These are phyloP conservation scores for Oreocharis arfaki DNA, from an alignment of 2,113 vertebrate species.

Conservation along the genomic window DNA sequence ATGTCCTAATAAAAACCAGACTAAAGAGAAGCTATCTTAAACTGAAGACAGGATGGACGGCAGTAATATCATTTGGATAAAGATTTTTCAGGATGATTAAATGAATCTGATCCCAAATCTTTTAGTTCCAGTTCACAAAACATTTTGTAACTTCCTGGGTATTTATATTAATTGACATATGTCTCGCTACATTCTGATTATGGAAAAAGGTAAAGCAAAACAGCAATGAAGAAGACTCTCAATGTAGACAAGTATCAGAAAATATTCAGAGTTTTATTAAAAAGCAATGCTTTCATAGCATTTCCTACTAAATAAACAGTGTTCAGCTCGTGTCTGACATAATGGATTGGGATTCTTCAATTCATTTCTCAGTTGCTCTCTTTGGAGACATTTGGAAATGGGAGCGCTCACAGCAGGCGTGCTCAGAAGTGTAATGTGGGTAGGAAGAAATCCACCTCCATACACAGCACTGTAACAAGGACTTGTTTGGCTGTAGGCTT, in stretches of 20 bases:
- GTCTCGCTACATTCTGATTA: neutral
- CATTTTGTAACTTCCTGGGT: neutral
- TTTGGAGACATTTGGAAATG: neutral
- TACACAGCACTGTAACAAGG: neutral
- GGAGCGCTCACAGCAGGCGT: rapidly evolving
- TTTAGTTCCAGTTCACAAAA: neutral
- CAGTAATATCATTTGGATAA: neutral
- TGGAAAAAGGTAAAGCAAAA: neutral
- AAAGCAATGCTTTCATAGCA: neutral
- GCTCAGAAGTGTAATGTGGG: neutral
- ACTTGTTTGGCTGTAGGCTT: neutral
- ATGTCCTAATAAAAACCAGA: neutral
- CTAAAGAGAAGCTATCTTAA: neutral
- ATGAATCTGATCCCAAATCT: neutral
- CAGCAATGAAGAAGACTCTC: neutral
- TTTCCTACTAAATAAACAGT: neutral
- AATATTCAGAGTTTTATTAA: neutral
- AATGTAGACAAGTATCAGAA: neutral
- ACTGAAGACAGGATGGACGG: neutral
- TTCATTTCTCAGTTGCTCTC: neutral
- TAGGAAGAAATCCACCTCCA: neutral
- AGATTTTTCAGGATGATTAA: neutral
- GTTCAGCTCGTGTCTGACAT: neutral
- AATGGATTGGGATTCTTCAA: neutral
- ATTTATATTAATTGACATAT: neutral